Conservation (phyloP, 1,140 invertebrate genomes). For the Nautilus pompilius region DNA sequence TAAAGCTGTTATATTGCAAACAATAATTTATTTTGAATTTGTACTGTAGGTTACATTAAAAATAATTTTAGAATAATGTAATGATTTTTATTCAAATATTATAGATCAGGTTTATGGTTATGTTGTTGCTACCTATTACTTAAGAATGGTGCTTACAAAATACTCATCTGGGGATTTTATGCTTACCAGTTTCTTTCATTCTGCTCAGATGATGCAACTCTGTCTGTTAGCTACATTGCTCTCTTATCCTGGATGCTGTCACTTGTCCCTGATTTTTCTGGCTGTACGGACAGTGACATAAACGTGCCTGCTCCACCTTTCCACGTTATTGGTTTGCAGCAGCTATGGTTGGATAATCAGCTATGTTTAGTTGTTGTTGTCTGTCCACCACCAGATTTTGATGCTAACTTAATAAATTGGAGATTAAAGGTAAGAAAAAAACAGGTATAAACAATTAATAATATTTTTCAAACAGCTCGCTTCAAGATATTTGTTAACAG, state of each 20-base stretch:
- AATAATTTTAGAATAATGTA: not conserved
- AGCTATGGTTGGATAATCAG: slow-evolving; percentile 42
- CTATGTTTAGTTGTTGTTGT: slow-evolving; percentile 40
- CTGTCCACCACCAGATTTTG: slow-evolving; percentile 33
- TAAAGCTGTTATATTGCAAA: too few relatives aligned
- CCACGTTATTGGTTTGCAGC: slow-evolving; percentile 48
- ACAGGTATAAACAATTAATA: too few relatives aligned
- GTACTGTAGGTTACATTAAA: not conserved
- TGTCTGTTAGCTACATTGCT: slow-evolving; percentile 46
- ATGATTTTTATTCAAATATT: not conserved
- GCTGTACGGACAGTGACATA: slow-evolving; percentile 19
- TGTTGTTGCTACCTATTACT: not conserved
- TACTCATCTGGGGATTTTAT: not conserved
- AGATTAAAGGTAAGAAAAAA: too few relatives aligned
- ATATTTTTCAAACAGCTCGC: too few relatives aligned
- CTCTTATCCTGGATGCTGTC: slow-evolving; percentile 47
- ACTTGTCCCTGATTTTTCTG: slow-evolving; percentile 42
- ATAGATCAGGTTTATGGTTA: not conserved
- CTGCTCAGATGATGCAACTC: slow-evolving; percentile 32
- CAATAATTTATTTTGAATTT: not conserved
- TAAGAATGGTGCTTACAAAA: not conserved
- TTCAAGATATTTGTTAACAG: too few relatives aligned
- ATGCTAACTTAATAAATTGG: slow-evolving; percentile 23
- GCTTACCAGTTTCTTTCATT: not conserved
- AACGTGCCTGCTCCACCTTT: slow-evolving; percentile 26